phyloP scores from a whole-genome alignment of 1,140 invertebrate genomes.

The Gryon sp. region DNA sequence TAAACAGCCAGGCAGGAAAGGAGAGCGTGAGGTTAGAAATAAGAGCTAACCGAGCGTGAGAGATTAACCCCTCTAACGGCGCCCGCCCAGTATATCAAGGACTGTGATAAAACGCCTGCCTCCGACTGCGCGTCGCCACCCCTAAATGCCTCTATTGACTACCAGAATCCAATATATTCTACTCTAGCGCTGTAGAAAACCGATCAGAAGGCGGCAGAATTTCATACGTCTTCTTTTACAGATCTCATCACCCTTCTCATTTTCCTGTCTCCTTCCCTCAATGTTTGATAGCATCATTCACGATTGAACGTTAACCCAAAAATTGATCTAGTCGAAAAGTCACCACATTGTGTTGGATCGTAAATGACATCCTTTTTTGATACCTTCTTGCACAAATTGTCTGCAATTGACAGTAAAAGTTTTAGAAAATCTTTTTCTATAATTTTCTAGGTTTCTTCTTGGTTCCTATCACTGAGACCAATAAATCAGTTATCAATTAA shows the following conservation, averaged over 20 bases:
- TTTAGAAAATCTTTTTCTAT: no score
- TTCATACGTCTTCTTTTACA: constrained; percentile 78
- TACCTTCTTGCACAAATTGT: constrained; percentile 41
- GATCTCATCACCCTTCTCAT: constrained; percentile 65
- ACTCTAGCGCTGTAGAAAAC: constrained; percentile 75
- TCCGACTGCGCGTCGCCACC: constrained; percentile 76
- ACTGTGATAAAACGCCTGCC: constrained; percentile 78
- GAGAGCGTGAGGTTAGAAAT: constrained; percentile 76
- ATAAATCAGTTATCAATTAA: no score
- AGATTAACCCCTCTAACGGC: constrained; percentile 80
- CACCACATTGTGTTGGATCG: constrained; percentile 39
- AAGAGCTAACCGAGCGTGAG: constrained; percentile 79
- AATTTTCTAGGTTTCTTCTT: no score
- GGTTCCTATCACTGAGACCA: no score
- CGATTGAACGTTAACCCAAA: constrained; percentile 70
- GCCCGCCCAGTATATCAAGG: constrained; percentile 79
- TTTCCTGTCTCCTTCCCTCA: constrained; percentile 55
- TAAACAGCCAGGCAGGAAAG: constrained; percentile 59
- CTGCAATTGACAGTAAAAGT: constrained; percentile 10
- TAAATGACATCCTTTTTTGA: constrained; percentile 45
- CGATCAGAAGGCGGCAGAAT: constrained; percentile 78
- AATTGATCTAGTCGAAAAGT: constrained; percentile 65
- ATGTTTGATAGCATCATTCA: constrained; percentile 67
- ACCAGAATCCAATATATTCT: constrained; percentile 79
- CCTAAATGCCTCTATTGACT: constrained; percentile 79